A percentile compares a stretch with the other conserved stretches of the same genome.
phyloP scores from a whole-genome alignment of 2,113 vertebrate species.

The Lepus americanus region DNA sequence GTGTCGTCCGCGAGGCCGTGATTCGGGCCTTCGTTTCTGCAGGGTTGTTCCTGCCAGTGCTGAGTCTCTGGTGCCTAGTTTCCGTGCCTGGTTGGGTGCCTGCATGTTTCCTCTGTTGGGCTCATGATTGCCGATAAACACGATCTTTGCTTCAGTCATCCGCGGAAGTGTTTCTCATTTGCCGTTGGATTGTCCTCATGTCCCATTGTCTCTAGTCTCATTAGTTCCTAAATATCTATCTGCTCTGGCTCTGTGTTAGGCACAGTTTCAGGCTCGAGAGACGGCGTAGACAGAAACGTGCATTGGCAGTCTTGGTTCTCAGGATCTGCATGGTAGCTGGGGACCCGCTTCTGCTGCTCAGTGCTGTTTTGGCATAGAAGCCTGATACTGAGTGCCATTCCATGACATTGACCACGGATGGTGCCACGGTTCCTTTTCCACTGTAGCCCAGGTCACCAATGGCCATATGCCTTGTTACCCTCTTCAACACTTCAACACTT shows the following conservation, averaged over 20 bases:
- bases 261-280: no score
- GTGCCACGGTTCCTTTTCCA: neutral
- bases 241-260: neutral
- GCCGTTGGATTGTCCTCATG: neutral
- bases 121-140: neutral
- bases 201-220: neutral
- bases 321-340: no score
- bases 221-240: neutral
- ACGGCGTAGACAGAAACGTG: no score
- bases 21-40: neutral
- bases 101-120: neutral
- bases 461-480: neutral
- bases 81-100: neutral
- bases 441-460: neutral
- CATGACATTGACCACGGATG: neutral
- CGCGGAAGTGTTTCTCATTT: neutral
- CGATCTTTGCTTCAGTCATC: neutral
- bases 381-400: neutral
- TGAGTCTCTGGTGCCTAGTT: neutral
- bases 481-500: no score
- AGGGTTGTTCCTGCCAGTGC: rapidly evolving
- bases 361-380: neutral
- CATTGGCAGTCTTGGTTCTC: no score
- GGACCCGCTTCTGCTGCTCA: neutral
- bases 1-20: no score